phyloP scores from a whole-genome alignment of 2,888 invertebrate genomes.

The Scelioninae gen. 1 region DNA sequence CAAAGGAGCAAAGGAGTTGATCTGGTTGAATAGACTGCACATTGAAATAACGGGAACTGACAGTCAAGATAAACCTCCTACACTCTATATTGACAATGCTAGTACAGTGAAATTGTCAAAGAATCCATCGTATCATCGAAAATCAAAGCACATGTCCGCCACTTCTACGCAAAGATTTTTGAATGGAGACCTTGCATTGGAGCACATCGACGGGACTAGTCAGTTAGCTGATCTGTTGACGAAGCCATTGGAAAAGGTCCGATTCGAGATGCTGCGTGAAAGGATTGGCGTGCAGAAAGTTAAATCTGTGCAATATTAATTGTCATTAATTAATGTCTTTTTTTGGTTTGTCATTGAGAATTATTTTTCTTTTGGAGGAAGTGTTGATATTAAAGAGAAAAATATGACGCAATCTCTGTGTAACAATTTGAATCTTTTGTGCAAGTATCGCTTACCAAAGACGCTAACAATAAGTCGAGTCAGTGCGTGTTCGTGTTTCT shows the following conservation, averaged over 20 bases:
- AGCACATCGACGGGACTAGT: slow-evolving; percentile 71
- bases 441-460: slow-evolving; percentile 3
- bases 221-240: slow-evolving; percentile 75
- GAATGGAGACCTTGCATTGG: slow-evolving; percentile 68
- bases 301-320: slow-evolving; percentile 1
- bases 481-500: slow-evolving; percentile 7
- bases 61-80: slow-evolving; percentile 65
- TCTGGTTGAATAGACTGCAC: slow-evolving; percentile 76
- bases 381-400: slow-evolving; percentile 23
- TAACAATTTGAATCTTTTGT: slow-evolving; percentile 5
- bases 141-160: slow-evolving; percentile 77
- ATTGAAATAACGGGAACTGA: slow-evolving; percentile 65
- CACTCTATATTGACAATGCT: slow-evolving; percentile 74
- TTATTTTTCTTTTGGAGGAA: slow-evolving; percentile 23
- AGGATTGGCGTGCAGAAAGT: slow-evolving; percentile 29
- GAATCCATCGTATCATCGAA: slow-evolving; percentile 76
- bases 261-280: slow-evolving; percentile 26
- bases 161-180: slow-evolving; percentile 75
- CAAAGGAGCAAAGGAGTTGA: slow-evolving; percentile 76
- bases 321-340: slow-evolving; percentile 1
- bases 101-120: slow-evolving; percentile 75
- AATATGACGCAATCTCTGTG: slow-evolving; percentile 10
- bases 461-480: not conserved
- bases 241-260: slow-evolving; percentile 65
- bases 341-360: slow-evolving; percentile 6